Percentiles rank a stretch among this genome's conserved stretches.
These are phyloP conservation scores for Drosophila ficusphila DNA, from an alignment of 1,140 invertebrate genomes.

Conservation along the genomic window DNA sequence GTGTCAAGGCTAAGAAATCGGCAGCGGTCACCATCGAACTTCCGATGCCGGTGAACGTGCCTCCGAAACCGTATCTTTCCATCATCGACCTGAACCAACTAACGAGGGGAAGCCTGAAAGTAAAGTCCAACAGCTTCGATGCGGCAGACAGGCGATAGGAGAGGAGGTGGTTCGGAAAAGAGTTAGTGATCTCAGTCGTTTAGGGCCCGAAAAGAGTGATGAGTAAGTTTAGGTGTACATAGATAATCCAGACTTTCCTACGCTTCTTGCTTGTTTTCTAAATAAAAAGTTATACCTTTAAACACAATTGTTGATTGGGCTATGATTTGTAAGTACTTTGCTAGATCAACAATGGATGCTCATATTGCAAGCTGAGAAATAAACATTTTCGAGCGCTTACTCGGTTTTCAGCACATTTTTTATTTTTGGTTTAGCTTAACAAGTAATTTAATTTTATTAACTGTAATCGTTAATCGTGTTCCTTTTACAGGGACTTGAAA, in stretches of 20 bases:
- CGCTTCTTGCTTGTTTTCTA: constrained; percentile 40
- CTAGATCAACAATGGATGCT: too few relatives aligned
- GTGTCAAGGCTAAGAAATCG: constrained; percentile 34
- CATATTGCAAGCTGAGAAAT: too few relatives aligned
- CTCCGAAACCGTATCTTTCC: constrained; percentile 87
- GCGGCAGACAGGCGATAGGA: constrained; percentile 57
- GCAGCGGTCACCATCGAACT: constrained; percentile 56
- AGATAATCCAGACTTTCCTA: constrained; percentile 24
- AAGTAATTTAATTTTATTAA: too few relatives aligned
- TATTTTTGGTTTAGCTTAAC: too few relatives aligned
- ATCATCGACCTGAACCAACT: constrained; percentile 91
- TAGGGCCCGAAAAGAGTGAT: constrained; percentile 1
- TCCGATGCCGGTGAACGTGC: constrained; percentile 74
- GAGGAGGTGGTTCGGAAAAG: background rate
- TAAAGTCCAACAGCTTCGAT: constrained; percentile 71
- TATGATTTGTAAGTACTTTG: too few relatives aligned
- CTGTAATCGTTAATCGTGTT: too few relatives aligned
- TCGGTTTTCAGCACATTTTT: too few relatives aligned
- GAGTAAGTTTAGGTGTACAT: constrained; percentile 1
- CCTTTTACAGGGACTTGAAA: too few relatives aligned
- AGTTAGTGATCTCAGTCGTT: background rate
- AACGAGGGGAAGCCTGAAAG: constrained; percentile 86
- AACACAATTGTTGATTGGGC: background rate
- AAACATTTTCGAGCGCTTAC: too few relatives aligned
- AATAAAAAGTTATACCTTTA: constrained; percentile 9